Evolutionary conservation across 2,888 invertebrate genomes (phyloP).

Genomic region (Ctenicera cuprea): DNA sequence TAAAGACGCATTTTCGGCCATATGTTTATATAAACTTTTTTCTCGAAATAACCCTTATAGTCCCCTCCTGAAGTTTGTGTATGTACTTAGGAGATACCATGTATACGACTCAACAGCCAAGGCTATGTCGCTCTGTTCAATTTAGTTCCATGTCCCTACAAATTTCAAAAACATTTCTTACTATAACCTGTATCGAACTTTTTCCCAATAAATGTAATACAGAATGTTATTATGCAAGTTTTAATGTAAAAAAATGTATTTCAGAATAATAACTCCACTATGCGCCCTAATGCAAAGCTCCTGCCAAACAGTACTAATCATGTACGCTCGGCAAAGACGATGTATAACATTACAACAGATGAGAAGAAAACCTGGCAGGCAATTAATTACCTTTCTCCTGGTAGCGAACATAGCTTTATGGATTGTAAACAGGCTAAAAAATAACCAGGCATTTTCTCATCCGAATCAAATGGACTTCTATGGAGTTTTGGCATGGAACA

Average conservation of each 20-base stretch:
- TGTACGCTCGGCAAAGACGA: slow-evolving; percentile 83
- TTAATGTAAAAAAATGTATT: slow-evolving; percentile 13
- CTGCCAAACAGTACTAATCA: slow-evolving; percentile 84
- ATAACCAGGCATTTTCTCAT: slow-evolving; percentile 86
- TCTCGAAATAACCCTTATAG: no score
- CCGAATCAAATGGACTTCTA: slow-evolving; percentile 89
- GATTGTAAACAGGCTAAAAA: slow-evolving; percentile 87
- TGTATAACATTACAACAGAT: slow-evolving; percentile 81
- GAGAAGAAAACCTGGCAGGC: slow-evolving; percentile 85
- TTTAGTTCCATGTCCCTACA: no score
- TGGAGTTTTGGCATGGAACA: slow-evolving; percentile 91
- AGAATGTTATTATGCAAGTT: no score
- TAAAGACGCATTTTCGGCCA: no score
- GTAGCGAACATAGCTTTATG: slow-evolving; percentile 88
- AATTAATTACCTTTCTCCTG: slow-evolving; percentile 87
- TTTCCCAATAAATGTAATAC: no score
- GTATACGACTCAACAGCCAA: no score
- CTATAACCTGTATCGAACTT: no score
- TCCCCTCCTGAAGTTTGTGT: no score
- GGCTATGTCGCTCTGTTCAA: no score
- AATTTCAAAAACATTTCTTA: no score
- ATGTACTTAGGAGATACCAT: no score
- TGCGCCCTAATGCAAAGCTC: slow-evolving; percentile 85
- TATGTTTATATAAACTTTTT: no score
- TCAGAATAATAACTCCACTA: slow-evolving; percentile 80